Conservation (phyloP, 2,797 vertebrate species). For the Salarias fasciatus region DNA sequence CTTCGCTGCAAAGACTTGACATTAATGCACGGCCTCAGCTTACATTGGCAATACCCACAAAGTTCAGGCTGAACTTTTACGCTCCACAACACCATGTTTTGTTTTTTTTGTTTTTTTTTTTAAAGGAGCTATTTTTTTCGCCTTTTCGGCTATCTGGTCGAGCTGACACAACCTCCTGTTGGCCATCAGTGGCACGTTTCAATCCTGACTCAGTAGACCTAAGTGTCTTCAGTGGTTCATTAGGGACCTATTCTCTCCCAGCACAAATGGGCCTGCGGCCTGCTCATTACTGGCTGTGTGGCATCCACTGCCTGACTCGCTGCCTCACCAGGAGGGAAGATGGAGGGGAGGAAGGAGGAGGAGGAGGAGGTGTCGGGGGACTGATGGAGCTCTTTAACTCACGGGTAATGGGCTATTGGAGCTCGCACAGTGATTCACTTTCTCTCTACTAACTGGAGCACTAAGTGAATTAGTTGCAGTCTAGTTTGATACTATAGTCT, state of each 20-base stretch:
- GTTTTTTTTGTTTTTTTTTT: too few relatives aligned
- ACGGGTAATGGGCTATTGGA: constrained; percentile 69
- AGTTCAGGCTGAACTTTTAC: constrained; percentile 41
- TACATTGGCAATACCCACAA: constrained; percentile 32
- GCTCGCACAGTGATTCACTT: constrained; percentile 66
- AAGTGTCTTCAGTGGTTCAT: constrained; percentile 74
- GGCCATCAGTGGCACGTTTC: constrained; percentile 70
- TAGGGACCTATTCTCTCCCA: constrained; percentile 71
- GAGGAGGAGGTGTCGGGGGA: constrained; percentile 43
- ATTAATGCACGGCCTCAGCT: constrained; percentile 11
- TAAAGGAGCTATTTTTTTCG: constrained; percentile 16
- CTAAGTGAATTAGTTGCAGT: constrained; percentile 70
- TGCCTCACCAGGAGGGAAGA: constrained; percentile 53
- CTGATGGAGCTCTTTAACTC: constrained; percentile 75
- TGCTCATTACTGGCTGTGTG: constrained; percentile 74
- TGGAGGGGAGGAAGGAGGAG: constrained; percentile 37
- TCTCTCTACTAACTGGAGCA: constrained; percentile 64
- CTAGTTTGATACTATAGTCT: constrained; percentile 41
- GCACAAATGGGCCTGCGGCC: constrained; percentile 70
- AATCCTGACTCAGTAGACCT: constrained; percentile 65
- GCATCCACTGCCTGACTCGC: constrained; percentile 53
- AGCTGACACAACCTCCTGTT: constrained; percentile 63
- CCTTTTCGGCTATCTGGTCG: constrained; percentile 47
- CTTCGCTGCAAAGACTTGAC: background rate
- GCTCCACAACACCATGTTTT: constrained; percentile 30